Conservation (phyloP, 1,140 invertebrate genomes). For the Leptestheria dahalacensis region DNA sequence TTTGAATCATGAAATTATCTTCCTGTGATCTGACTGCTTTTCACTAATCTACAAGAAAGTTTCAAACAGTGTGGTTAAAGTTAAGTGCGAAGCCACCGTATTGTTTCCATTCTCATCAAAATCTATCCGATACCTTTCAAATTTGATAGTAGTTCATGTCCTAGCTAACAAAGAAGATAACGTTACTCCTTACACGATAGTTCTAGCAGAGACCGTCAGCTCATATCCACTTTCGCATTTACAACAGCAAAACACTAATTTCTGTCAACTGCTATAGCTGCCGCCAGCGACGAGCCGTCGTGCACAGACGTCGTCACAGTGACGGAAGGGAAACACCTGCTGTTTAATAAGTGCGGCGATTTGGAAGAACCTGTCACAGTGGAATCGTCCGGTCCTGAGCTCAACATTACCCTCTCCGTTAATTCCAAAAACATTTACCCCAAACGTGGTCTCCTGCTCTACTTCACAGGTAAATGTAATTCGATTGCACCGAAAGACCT, state of each 20-base stretch:
- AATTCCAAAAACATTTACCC: slow-evolving; percentile 2
- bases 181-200: too few relatives aligned
- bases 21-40: too few relatives aligned
- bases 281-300: background rate
- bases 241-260: background rate
- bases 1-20: too few relatives aligned
- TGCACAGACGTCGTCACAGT: slow-evolving; percentile 9
- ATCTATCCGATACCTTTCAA: too few relatives aligned
- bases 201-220: too few relatives aligned
- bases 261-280: background rate
- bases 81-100: too few relatives aligned
- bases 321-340: slow-evolving; percentile 4
- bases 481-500: background rate
- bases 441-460: slow-evolving; percentile 6
- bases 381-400: background rate
- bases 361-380: background rate
- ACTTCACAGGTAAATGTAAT: slow-evolving; percentile 13
- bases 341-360: slow-evolving; percentile 6
- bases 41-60: too few relatives aligned
- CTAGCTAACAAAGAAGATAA: too few relatives aligned
- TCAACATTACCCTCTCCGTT: slow-evolving; percentile 8
- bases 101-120: too few relatives aligned
- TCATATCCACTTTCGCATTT: background rate
- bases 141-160: too few relatives aligned
- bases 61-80: too few relatives aligned